phyloP scores from a whole-genome alignment of 2,113 vertebrate genomes.

The Mus musculus region DNA sequence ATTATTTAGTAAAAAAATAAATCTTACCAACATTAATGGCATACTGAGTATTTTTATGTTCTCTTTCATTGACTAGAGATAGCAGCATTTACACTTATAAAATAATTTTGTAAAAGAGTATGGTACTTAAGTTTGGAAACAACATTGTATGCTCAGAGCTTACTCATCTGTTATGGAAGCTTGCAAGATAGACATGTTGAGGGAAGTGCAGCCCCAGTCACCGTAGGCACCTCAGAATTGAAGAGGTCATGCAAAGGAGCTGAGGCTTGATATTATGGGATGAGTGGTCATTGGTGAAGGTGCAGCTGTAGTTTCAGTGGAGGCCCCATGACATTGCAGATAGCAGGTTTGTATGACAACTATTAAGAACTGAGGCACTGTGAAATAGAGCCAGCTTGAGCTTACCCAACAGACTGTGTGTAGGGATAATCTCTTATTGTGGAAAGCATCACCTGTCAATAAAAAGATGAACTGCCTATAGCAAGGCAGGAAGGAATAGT shows the following conservation, averaged over 20 bases:
- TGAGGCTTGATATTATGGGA: background rate
- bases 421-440: too few species aligned
- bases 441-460: too few species aligned
- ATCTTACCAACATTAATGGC: background rate
- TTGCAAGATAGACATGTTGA: background rate
- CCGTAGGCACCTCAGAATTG: background rate
- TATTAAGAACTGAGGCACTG: background rate
- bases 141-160: background rate
- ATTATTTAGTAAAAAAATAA: background rate
- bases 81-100: background rate
- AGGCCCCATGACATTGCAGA: background rate
- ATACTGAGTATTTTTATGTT: background rate
- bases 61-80: background rate
- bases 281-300: background rate
- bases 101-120: background rate
- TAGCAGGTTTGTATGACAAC: background rate
- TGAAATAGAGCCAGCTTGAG: background rate
- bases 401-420: background rate
- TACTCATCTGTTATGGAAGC: background rate
- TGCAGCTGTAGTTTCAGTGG: background rate
- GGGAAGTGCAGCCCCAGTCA: background rate
- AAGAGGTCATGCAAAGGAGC: background rate
- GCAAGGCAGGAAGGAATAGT: too few species aligned
- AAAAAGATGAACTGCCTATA: too few species aligned
- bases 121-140: background rate